Conservation (phyloP, 2,797 vertebrate species). For the Poecilia gillii region DNA sequence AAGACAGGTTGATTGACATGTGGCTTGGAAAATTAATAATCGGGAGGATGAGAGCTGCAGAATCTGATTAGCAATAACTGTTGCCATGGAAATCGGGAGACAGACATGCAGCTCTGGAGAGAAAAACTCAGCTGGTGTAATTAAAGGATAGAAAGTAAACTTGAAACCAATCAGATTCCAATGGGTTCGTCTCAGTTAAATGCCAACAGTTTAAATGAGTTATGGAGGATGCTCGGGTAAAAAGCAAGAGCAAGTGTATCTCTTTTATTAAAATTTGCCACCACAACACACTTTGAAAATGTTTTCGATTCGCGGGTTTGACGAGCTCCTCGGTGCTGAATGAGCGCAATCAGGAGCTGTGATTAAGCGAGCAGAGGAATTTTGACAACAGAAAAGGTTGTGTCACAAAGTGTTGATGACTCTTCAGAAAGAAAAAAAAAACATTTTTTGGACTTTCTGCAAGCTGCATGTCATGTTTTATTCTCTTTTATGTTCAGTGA, state of each 20-base stretch:
- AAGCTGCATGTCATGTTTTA: not conserved
- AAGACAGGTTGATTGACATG: conserved; percentile 37
- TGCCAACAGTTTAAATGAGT: conserved; percentile 40
- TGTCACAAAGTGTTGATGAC: conserved; percentile 15
- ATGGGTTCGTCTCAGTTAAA: conserved; percentile 38
- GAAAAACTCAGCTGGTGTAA: conserved; percentile 18
- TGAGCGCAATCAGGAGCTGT: conserved; percentile 29
- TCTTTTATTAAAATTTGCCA: conserved; percentile 27
- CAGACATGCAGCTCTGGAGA: conserved; percentile 23
- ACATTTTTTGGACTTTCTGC: not conserved
- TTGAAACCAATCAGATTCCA: conserved; percentile 40
- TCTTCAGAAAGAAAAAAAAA: not conserved
- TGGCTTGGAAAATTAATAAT: conserved; percentile 22
- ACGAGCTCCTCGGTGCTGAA: conserved; percentile 21
- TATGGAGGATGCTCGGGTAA: conserved; percentile 14
- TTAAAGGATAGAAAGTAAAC: conserved; percentile 29
- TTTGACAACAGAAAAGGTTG: conserved; percentile 17
- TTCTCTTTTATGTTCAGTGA: not conserved
- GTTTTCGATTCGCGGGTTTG: conserved; percentile 19
- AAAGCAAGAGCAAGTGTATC: conserved; percentile 10
- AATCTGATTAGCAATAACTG: conserved; percentile 41
- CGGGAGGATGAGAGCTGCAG: conserved; percentile 27
- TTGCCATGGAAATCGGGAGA: conserved; percentile 45
- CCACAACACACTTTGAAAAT: conserved; percentile 13
- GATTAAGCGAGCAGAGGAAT: conserved; percentile 28